Base-by-base conservation (phyloP, 2,113 vertebrate genomes). In the Actenoides hombroni region DNA sequence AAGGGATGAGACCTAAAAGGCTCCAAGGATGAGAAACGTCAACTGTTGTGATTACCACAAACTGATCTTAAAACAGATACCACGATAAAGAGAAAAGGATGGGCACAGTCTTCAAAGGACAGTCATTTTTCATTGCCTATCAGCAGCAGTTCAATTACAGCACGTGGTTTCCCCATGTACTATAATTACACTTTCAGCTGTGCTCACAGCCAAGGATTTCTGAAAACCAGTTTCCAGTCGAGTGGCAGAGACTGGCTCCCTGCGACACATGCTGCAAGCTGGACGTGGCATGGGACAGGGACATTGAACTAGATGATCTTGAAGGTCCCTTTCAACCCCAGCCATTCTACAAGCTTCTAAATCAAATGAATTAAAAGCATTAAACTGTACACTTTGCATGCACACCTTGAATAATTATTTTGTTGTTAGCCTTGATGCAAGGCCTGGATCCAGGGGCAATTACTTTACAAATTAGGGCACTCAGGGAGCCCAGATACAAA, bases 61-160 rank as follows among this genome's bases (percentile, higher is more conserved):
- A 67, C 88, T 42, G 67, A 95, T 80, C 63, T 64, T 54, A 61
- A 49, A 86, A 26, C 68, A 81, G 91, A 94, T 86, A 95, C 16
- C 1, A 3, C 0, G 0, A 65, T 1, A 57, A 65, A 73, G 33
- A 87, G 53, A 90, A 94, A 87, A 83, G 65, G 78, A 90, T 76
- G 39, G 85, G 65, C 70, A 83, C 13, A 60, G 44, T 35, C 78
- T 91, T 79, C 57, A 94, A 79, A 95, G 67, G 82, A 79, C 67
- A 82, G 53, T 44, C 14, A 83, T 91, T 95, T 54, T 77, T 61
- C 84, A 94, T 42, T 87, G 82, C 39, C 91, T 91, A 73, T 40
- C 93, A 92, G 91, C 74, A 94, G 28, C 49, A 83, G 54, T 70
- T 90, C 81, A 57, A 5, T 89, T 70, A 65, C 6, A 89, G 81